phyloP scores from a whole-genome alignment of 2,113 vertebrate genomes.

The Cygnus buccinator region DNA sequence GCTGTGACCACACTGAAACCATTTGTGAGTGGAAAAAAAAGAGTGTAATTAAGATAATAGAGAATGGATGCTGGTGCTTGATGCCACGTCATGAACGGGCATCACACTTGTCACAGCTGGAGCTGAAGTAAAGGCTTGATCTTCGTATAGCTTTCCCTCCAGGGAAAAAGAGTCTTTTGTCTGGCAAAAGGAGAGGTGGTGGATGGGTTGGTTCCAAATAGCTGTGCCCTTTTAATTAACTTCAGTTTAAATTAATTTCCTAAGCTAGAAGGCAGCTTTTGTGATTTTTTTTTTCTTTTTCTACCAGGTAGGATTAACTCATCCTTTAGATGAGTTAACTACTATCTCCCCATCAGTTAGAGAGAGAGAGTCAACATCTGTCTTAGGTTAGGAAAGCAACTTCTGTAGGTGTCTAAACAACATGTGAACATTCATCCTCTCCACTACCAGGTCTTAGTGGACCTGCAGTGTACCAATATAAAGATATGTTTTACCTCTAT shows the following conservation, averaged over 20 bases:
- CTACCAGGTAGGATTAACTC: neutral
- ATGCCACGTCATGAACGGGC: fast-evolving
- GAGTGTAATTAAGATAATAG: neutral
- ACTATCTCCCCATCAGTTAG: neutral
- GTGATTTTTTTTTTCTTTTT: neutral
- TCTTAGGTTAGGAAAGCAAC: neutral
- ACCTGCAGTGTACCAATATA: neutral
- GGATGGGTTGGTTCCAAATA: neutral
- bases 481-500: neutral
- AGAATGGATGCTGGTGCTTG: neutral
- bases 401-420: neutral
- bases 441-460: neutral
- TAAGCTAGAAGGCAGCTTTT: neutral
- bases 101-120: neutral
- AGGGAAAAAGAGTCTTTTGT: neutral
- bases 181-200: neutral
- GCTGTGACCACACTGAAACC: neutral
- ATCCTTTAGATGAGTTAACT: neutral
- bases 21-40: neutral
- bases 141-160: neutral
- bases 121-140: neutral
- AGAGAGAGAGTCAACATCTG: neutral
- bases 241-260: neutral
- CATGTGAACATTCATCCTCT: neutral
- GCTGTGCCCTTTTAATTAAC: neutral